A percentile compares a stretch with the other conserved stretches of the same genome.
Conservation (phyloP, 2,113 vertebrate genomes). For the Ceyx melanurus region DNA sequence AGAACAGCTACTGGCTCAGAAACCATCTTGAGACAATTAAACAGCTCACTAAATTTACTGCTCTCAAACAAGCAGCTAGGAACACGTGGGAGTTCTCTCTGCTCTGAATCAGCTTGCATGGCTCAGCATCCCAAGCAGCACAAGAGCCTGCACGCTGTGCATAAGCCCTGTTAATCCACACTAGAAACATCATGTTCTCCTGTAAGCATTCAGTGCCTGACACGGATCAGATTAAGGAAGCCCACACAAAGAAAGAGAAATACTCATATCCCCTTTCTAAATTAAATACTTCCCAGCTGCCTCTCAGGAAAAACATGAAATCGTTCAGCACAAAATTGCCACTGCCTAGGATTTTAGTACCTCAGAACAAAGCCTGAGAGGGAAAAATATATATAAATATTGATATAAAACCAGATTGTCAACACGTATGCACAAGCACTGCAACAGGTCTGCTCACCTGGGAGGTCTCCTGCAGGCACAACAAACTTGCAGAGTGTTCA, state of each 20-base stretch:
- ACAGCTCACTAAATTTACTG: conserved; percentile 27
- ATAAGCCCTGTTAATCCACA: background rate
- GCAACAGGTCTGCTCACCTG: background rate
- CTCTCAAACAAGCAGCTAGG: background rate
- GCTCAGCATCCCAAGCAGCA: conserved; percentile 21
- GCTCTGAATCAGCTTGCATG: conserved; percentile 21
- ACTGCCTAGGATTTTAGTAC: background rate
- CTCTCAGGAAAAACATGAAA: background rate
- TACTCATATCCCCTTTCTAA: conserved; percentile 26
- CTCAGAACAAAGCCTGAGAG: background rate
- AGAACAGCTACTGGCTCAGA: background rate
- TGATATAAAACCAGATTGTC: background rate
- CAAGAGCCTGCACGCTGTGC: conserved; percentile 11
- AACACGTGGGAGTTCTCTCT: background rate
- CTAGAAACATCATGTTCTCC: conserved; percentile 9
- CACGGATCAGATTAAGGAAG: conserved; percentile 25
- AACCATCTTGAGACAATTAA: conserved; percentile 14
- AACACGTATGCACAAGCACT: background rate
- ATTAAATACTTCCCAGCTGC: conserved; percentile 21
- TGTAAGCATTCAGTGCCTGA: background rate
- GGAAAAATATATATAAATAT: background rate
- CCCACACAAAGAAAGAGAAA: conserved; percentile 46
- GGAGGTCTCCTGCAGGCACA: background rate
- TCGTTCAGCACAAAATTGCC: conserved; percentile 17
- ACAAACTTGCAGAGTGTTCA: background rate